A percentile compares a stretch with the other conserved stretches of the same genome.
Evolutionary conservation across 2,888 invertebrate genomes (phyloP).

Genomic region (Serrognathus titanus): DNA sequence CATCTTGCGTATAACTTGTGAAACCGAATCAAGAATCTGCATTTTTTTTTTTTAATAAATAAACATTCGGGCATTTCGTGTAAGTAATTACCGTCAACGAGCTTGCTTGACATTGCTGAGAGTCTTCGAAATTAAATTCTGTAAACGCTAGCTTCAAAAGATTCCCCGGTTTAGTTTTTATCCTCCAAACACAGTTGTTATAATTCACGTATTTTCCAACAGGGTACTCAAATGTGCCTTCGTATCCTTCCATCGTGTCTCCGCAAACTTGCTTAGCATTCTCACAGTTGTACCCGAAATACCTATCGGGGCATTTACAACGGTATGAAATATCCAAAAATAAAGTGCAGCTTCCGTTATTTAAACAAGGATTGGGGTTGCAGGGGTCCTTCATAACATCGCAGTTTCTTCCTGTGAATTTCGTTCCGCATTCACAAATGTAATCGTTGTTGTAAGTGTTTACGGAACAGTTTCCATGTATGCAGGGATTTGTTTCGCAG

Average conservation of each 20-base stretch:
- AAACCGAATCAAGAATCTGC: constrained; percentile 52
- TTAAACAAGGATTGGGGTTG: constrained; percentile 70
- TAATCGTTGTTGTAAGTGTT: constrained; percentile 22
- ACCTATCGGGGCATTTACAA: constrained; percentile 68
- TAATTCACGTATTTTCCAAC: constrained; percentile 43
- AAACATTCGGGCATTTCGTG: too few species aligned
- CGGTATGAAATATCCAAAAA: constrained; percentile 30
- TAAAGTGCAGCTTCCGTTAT: constrained; percentile 70
- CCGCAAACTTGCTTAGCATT: constrained; percentile 56
- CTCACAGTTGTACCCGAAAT: constrained; percentile 65
- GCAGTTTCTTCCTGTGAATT: constrained; percentile 56
- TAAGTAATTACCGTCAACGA: too few species aligned
- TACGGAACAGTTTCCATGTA: constrained; percentile 42
- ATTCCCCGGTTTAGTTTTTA: constrained; percentile 63
- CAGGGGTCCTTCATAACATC: constrained; percentile 61
- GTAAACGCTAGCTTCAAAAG: constrained; percentile 79
- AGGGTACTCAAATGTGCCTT: constrained; percentile 67
- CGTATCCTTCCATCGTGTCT: constrained; percentile 49
- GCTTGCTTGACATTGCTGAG: constrained; percentile 62
- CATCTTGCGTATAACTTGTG: constrained; percentile 72
- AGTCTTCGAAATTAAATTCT: constrained; percentile 68
- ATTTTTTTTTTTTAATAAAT: too few species aligned
- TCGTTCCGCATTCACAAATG: constrained; percentile 25
- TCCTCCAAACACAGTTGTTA: constrained; percentile 77
- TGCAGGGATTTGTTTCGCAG: constrained; percentile 56